Base-by-base conservation (phyloP, 37 sponge, comb jelly and placozoan genomes). In the Eunapius fragilis region DNA sequence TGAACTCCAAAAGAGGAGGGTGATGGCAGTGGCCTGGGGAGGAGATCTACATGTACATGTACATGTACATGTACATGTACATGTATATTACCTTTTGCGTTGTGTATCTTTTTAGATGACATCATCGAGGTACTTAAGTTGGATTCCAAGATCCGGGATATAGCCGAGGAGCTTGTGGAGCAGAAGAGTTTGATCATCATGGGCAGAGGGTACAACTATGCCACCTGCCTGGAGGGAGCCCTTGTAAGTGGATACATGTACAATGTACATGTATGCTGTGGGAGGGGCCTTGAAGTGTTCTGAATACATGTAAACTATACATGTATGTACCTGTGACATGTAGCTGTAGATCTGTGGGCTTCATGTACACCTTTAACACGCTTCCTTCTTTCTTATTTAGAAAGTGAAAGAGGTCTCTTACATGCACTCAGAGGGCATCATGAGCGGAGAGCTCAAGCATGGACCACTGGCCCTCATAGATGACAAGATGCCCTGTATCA, bases 381-480 rank as follows among this genome's bases (percentile, higher is more conserved):
- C 19, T 58, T 17, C 58, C 58, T 58, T 12, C 41, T 45, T 26
- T 23, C 33, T 77, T 49, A n/a, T 84, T 17, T 82, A 95, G 96
- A 97, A 96, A 93, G 87, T 98, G 28, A 98, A 97, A 75, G 96
- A 95, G 80, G 75, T 95, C 25, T 82, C 98, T 2, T 98, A 98
- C 84, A 93, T 98, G 94, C 98, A 98, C 72, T 96, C 97, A 0
- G 98, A 98, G 69, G 98, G 97, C 6, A 99, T 99, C 24, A 81
- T 99, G 19, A 91, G 96, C 81, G 99, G 99, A 71, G 99, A 99
- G 37, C 81, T 99, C 82, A 99, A 99, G 49, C 99, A 99, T 84
- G 99, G 99, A 31, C 99, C 99, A 0, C 90, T 99, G 69, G 99
- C 99, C 3, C 92, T 99, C 90, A 96, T 99, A 49, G 99, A 99